Evolutionary conservation across 2,888 invertebrate species (phyloP).

Genomic region (Papilio protenor): DNA sequence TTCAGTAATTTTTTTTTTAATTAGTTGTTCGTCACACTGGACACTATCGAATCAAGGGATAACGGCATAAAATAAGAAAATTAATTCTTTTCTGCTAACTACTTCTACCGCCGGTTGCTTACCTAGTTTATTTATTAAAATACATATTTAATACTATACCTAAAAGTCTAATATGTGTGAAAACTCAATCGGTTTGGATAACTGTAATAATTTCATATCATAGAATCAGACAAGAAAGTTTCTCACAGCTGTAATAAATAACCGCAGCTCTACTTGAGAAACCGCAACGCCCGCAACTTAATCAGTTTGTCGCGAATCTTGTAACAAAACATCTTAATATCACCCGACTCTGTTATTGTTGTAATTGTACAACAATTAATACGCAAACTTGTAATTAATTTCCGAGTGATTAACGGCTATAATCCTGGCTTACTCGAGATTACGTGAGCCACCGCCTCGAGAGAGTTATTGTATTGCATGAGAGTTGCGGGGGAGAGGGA

Average conservation of each 20-base stretch:
- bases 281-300: conserved; percentile 22
- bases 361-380: conserved; percentile 83
- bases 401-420: conserved; percentile 83
- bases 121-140: background rate
- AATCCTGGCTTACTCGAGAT: conserved; percentile 83
- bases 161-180: background rate
- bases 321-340: conserved; percentile 40
- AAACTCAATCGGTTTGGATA: background rate
- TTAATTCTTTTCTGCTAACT: background rate
- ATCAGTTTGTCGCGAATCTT: conserved; percentile 32
- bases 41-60: too few species aligned
- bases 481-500: conserved; percentile 58
- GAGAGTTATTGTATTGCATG: conserved; percentile 79
- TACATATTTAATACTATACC: background rate
- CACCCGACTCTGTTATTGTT: conserved; percentile 70
- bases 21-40: too few species aligned
- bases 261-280: background rate
- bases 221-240: conserved; percentile 22
- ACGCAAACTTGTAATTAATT: conserved; percentile 84
- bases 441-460: conserved; percentile 77
- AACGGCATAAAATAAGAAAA: too few species aligned
- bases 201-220: conserved; percentile 1
- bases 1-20: too few species aligned
- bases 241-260: conserved; percentile 30
- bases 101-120: background rate